phyloP scores from a whole-genome alignment of 2,797 vertebrate genomes.

The Heliangelus exortis region DNA sequence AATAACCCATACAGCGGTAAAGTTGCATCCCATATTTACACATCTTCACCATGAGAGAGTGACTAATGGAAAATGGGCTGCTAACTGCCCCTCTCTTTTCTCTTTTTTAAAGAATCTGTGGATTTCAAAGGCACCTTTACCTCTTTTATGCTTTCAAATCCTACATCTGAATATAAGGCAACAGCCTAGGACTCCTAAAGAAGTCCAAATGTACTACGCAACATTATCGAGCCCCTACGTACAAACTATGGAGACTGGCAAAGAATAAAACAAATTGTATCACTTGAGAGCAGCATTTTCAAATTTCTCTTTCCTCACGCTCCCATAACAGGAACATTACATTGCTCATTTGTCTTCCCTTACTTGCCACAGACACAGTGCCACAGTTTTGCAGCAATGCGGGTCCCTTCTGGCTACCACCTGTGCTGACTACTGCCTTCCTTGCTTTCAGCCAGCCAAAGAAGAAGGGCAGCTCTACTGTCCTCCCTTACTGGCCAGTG shows the following conservation, averaged over 20 bases:
- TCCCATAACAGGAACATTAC: not conserved
- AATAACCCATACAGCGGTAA: not conserved
- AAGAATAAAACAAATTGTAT: not conserved
- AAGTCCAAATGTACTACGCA: not conserved
- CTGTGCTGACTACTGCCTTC: not conserved
- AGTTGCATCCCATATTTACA: not conserved
- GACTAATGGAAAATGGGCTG: not conserved
- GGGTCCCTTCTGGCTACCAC: not conserved
- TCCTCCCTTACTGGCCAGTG: not conserved
- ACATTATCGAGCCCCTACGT: fast-evolving
- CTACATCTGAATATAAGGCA: not conserved
- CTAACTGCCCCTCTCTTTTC: not conserved
- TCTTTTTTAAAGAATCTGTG: not conserved
- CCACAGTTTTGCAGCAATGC: not conserved
- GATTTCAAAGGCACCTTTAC: not conserved
- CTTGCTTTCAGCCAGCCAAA: not conserved
- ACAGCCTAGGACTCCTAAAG: not conserved
- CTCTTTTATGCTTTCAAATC: not conserved
- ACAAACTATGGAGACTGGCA: not conserved
- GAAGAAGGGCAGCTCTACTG: not conserved
- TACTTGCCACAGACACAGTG: not conserved
- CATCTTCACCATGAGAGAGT: not conserved
- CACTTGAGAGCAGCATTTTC: not conserved
- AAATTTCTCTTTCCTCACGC: not conserved
- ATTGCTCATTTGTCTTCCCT: not conserved